Base-by-base conservation (phyloP, 2,888 invertebrate genomes). In the Drosophila diplacantha region DNA sequence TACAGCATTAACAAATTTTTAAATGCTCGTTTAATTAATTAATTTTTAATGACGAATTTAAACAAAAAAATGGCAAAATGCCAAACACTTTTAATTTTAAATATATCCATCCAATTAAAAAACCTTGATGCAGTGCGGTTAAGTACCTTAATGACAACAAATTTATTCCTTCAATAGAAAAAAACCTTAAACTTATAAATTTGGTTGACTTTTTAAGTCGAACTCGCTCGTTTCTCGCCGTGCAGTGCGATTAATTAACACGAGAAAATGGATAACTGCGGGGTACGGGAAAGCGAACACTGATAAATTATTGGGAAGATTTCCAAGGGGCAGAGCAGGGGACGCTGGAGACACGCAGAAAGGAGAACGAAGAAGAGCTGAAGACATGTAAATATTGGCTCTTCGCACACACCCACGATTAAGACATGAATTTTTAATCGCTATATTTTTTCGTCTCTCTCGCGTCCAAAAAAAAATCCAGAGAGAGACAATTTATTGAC, bases 391-490 rank as follows among this genome's bases (percentile, higher is more conserved):
- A 62, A 57, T 57, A 64, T 50, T 63, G 53, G 41, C 34, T 44
- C 37, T 38, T 29, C 20, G 20, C 44, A 43, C 62, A 55, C 58
- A 50, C 43, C 53, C 54, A 72, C 60, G 72, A 82, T 80, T 71
- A 77, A 70, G 71, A 69, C 62, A 73, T 81, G 57, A 69, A 71
- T 72, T 64, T 60, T 71, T 67, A 70, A 74, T 64, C 57, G 62
- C 29, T 32, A 38, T 18, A 50, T 43, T 29, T 50, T 46, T 47
- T 52, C 35, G 47, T 47, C 41, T 24, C 41, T 41, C 41, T 22
- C 41, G 9, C 31, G 20, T 49, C 44, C 22, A 52, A 62, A 52
- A 52, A 62, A 52, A 63, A 59, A 65, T 59, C 43, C 53, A 69
- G 72, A 76, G 71, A 59, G 39, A 29, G 52, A 41, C 18, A 68